phyloP scores from a whole-genome alignment of 2,888 invertebrate species.

The Epsilonema sp. region DNA sequence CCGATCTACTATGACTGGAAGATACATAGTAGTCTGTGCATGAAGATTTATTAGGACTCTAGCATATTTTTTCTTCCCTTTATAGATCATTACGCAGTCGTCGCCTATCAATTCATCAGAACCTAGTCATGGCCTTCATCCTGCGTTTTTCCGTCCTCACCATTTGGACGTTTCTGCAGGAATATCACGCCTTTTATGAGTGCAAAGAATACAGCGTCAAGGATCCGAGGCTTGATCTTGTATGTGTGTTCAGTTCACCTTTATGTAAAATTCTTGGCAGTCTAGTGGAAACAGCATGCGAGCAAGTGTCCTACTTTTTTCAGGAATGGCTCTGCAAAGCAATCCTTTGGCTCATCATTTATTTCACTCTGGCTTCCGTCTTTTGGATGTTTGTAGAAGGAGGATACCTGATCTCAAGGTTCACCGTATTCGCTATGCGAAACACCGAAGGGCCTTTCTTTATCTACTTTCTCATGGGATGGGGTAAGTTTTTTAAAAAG shows the following conservation, averaged over 20 bases:
- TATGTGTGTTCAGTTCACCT: too few relatives aligned
- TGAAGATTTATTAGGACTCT: too few relatives aligned
- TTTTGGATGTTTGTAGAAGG: constrained; percentile 43
- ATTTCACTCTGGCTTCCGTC: constrained; percentile 38
- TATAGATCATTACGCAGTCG: too few relatives aligned
- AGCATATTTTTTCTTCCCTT: too few relatives aligned
- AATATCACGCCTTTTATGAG: constrained; percentile 21
- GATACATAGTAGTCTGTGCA: too few relatives aligned
- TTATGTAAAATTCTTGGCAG: too few relatives aligned
- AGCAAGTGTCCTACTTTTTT: too few relatives aligned
- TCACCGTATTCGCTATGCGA: constrained; percentile 40
- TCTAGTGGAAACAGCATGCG: too few relatives aligned
- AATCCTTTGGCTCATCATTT: constrained; percentile 36
- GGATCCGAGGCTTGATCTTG: too few relatives aligned
- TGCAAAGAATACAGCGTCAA: constrained; percentile 19
- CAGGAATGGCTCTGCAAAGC: constrained; percentile 40
- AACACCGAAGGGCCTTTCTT: constrained; percentile 37
- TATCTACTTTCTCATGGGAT: constrained; percentile 38
- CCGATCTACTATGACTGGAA: too few relatives aligned
- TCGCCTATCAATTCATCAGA: constrained; percentile 34
- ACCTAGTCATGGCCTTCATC: constrained; percentile 35
- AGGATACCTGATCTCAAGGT: constrained; percentile 29
- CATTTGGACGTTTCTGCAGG: constrained; percentile 22
- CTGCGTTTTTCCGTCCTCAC: constrained; percentile 31
- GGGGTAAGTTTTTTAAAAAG: constrained; percentile 41